Evolutionary conservation across 2,113 vertebrate species (phyloP), one percentile per base, ranked within the genome.

Genomic region (Nycticryphes semicollaris): DNA sequence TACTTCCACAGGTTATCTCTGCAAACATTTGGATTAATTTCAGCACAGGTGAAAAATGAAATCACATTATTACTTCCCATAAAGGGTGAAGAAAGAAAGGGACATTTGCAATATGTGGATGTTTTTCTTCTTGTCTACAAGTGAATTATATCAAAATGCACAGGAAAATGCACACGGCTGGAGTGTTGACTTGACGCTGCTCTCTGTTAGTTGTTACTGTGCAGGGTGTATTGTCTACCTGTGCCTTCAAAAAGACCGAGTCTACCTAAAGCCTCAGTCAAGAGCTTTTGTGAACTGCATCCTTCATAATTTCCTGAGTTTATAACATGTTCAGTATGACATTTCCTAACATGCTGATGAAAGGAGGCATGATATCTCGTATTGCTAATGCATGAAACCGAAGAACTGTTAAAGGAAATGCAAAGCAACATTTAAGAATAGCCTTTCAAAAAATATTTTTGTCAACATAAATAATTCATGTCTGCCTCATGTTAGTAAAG

Each of bases 301-400:
- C 56, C 37, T 89, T 92, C 69, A 64, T 76, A 82, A 75, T 80
- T 90, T 93, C 72, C 74, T 72, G 57, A 94, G 45, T 92, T 95
- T 67, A 69, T 94, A 83, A 78, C 28, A 84, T 81, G 95, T 97
- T 47, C 39, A 64, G 28, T 31, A 62, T 77, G 67, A 45, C 33
- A 86, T 94, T 96, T 94, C 72, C 74, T 95, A 96, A 95, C 62
- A 12, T 94, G 41, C 50, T 97, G 77, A 83, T 92, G 50, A 96
- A 97, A 84, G n/a, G 35, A 91, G 60, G 18, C 25, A 91, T 74
- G 7, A 68, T 86, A 45, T 66, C 18, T 94, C 93, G 41, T 64
- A 66, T n/a, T 95, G 59, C n/a, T 80, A 84, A 41, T 56, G 10
- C 30, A 56, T 94, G 72, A 95, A 96, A 88, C 17, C 7, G 16